Percentiles rank a stretch among this genome's conserved stretches.
phyloP scores from a whole-genome alignment of 2,888 invertebrate species.

The Eledone cirrhosa region DNA sequence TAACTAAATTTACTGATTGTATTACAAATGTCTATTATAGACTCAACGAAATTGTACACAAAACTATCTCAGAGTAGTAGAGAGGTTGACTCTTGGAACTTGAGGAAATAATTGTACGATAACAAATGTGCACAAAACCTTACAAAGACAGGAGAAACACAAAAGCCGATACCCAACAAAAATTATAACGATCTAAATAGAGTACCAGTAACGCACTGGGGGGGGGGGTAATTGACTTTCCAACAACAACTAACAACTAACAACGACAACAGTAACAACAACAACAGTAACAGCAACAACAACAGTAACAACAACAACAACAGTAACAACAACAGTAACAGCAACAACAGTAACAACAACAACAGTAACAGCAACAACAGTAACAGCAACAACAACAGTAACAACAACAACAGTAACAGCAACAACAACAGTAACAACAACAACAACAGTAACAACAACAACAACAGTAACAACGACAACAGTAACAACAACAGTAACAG shows the following conservation, averaged over 20 bases:
- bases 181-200: too few relatives aligned
- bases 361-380: not conserved
- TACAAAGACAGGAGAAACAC: too few relatives aligned
- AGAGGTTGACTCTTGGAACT: too few relatives aligned
- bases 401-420: not conserved
- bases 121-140: too few relatives aligned
- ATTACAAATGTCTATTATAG: too few relatives aligned
- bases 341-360: not conserved
- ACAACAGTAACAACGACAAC: not conserved
- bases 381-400: not conserved
- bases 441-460: not conserved
- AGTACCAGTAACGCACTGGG: not conserved
- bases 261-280: not conserved
- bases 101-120: too few relatives aligned
- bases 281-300: not conserved
- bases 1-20: too few relatives aligned
- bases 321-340: not conserved
- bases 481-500: not conserved
- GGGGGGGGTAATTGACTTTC: not conserved
- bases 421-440: not conserved
- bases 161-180: too few relatives aligned
- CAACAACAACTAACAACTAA: not conserved
- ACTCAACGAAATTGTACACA: too few relatives aligned
- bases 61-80: too few relatives aligned
- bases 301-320: not conserved